Evolutionary conservation across 2,888 invertebrate genomes (phyloP), one percentile per base, ranked within the genome.

Genomic region (Endotricha flammealis): DNA sequence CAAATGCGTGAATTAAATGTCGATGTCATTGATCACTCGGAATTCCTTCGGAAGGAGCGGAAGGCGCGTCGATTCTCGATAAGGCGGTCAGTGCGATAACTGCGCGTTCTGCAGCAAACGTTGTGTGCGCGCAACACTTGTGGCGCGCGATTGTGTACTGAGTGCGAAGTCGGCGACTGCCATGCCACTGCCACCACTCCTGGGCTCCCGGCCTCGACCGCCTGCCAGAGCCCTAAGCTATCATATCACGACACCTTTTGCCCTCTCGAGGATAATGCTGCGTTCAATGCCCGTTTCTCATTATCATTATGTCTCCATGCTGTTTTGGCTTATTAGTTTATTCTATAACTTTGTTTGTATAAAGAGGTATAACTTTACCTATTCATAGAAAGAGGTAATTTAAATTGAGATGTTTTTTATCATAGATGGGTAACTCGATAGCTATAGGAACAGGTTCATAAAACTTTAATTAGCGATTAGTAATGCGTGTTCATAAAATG

Each of bases 121-220:
- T 50, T 57, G 77, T 79, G 81, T 67, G 73, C 83, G 83, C 82
- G 82, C 85, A 76, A 62, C 76, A 73, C 74, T 74, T 62, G 66
- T 64, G 74, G 66, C 82, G 83, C 70, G 77, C 81, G 79, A 72
- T 68, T 74, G 71, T 74, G 70, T 48, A 85, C 85, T 86, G 85
- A 81, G 53, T 67, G 64, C 62, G 70, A 58, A 61, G 57, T 59
- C 17, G 22, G 69, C 68, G 68, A 65, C 56, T 71, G 72, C 64
- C 64, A 20, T 71, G 72, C 64, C 64, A 20, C 20, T 69, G 63
- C 71, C 76, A 69, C 71, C 72, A 64, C 73, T 79, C 81, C 78
- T 65, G 69, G 56, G 65, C 72, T 73, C 77, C 80, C 80, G 73
- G 70, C 79, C 80, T 75, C 79, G 78, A 64, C 64, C 73, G 72